These are phyloP conservation scores for Arenicola marina DNA, from an alignment of 2,888 invertebrate genomes.

Conservation along the genomic window DNA sequence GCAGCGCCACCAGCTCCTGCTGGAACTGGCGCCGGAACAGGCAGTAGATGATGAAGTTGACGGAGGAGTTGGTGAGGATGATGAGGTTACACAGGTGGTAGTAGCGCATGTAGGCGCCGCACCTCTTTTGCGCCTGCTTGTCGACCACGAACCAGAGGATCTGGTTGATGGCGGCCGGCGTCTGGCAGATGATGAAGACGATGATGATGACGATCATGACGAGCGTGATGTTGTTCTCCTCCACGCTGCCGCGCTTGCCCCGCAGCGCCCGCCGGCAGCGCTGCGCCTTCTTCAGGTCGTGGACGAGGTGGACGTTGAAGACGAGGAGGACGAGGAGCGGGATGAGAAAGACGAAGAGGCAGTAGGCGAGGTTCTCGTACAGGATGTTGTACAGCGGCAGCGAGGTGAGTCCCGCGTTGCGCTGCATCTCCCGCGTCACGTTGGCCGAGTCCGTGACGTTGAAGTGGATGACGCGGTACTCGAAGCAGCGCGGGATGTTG, in stretches of 20 bases:
- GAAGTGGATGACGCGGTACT: constrained; percentile 25
- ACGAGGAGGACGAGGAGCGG: constrained; percentile 33
- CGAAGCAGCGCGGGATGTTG: constrained; percentile 35
- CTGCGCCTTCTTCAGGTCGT: constrained; percentile 32
- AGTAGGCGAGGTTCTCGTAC: constrained; percentile 35
- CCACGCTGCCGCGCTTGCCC: constrained; percentile 22
- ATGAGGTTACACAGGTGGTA: constrained; percentile 34
- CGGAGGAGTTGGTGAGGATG: constrained; percentile 30
- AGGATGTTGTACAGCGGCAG: constrained; percentile 32
- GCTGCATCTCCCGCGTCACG: constrained; percentile 12
- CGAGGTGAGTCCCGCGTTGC: constrained; percentile 27
- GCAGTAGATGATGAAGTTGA: constrained; percentile 37
- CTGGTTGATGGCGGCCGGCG: constrained; percentile 37
- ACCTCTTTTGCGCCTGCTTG: constrained; percentile 14
- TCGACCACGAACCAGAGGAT: constrained; percentile 30
- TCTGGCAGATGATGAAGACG: constrained; percentile 35
- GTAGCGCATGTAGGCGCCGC: constrained; percentile 25
- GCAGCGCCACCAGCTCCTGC: constrained; percentile 28
- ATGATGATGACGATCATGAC: constrained; percentile 36
- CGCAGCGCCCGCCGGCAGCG: constrained; percentile 21
- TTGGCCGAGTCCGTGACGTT: constrained; percentile 16
- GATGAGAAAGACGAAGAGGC: constrained; percentile 32
- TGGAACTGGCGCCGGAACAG: constrained; percentile 35
- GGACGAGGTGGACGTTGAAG: constrained; percentile 32
- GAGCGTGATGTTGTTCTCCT: constrained; percentile 37